These are phyloP conservation scores for Acropternis orthonyx DNA, from an alignment of 2,797 vertebrate species.

Conservation along the genomic window DNA sequence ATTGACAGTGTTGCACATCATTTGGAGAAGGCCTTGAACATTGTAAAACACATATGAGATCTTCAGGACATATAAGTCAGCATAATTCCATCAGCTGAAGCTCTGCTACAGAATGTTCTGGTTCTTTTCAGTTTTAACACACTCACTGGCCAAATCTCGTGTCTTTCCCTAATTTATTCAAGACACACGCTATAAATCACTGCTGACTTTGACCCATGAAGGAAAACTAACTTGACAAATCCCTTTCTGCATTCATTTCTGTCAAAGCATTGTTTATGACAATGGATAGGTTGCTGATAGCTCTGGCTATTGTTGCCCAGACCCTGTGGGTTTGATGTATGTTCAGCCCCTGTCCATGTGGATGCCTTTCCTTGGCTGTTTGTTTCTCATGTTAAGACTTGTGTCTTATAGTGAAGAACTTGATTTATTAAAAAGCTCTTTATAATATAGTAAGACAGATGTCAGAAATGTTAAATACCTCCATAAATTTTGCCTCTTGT, in stretches of 20 bases:
- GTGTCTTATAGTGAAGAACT: constrained; percentile 18
- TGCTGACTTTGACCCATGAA: neutral
- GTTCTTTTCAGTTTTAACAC: neutral
- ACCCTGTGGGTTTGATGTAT: neutral
- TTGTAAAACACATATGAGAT: neutral
- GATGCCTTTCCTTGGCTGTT: constrained; percentile 21
- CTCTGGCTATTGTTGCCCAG: neutral
- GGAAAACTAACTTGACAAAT: constrained; percentile 32
- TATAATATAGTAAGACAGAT: constrained; percentile 36
- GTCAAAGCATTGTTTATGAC: neutral
- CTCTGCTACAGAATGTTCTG: neutral
- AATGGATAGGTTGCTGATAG: neutral
- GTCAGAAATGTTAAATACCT: constrained; percentile 37
- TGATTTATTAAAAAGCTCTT: constrained; percentile 46
- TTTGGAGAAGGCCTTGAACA: neutral
- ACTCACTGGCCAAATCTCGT: neutral
- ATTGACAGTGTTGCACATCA: neutral
- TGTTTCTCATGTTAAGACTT: constrained; percentile 51
- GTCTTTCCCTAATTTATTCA: neutral
- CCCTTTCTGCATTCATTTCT: constrained; percentile 4
- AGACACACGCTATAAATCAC: neutral
- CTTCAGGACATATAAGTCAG: neutral
- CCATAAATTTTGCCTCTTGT: constrained; percentile 34
- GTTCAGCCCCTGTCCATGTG: constrained; percentile 11
- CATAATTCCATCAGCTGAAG: neutral